A percentile compares a stretch with the other conserved stretches of the same genome.
Conservation (phyloP, 2,888 invertebrate genomes). For the Lasioglossum leucozonium region DNA sequence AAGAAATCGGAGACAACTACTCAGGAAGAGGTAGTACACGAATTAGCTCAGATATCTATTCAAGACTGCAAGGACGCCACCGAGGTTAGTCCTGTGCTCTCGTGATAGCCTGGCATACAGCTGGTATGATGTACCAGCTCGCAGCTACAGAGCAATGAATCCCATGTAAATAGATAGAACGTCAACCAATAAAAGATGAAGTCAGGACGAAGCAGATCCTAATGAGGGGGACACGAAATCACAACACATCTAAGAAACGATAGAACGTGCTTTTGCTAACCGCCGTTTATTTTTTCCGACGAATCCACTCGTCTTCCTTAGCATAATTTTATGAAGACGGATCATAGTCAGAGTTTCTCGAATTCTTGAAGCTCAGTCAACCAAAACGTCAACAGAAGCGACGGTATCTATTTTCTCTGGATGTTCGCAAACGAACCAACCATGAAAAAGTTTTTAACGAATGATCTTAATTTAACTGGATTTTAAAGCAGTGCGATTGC, state of each 20-base stretch:
- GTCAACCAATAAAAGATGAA: constrained; percentile 61
- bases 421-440: constrained; percentile 12
- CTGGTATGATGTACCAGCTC: constrained; percentile 56
- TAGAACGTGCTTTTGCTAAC: constrained; percentile 43
- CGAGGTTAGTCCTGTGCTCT: constrained; percentile 76
- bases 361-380: not conserved
- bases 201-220: constrained; percentile 36
- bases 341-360: constrained; percentile 30
- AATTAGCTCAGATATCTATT: constrained; percentile 79
- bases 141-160: constrained; percentile 46
- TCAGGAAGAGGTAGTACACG: constrained; percentile 74
- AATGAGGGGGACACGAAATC: constrained; percentile 40
- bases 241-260: constrained; percentile 46
- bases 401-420: constrained; percentile 8
- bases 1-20: constrained; percentile 73
- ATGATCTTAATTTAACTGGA: constrained; percentile 15
- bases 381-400: constrained; percentile 4
- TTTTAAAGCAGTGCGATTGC: constrained; percentile 12
- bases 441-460: constrained; percentile 4
- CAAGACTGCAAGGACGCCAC: constrained; percentile 79
- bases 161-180: constrained; percentile 71
- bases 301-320: constrained; percentile 63
- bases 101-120: constrained; percentile 78
- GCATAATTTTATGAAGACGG: constrained; percentile 36
- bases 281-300: constrained; percentile 42